A percentile compares a stretch with the other conserved stretches of the same genome.
phyloP scores from a whole-genome alignment of 2,113 vertebrate species.

The Sinocyclocheilus rhinocerous region DNA sequence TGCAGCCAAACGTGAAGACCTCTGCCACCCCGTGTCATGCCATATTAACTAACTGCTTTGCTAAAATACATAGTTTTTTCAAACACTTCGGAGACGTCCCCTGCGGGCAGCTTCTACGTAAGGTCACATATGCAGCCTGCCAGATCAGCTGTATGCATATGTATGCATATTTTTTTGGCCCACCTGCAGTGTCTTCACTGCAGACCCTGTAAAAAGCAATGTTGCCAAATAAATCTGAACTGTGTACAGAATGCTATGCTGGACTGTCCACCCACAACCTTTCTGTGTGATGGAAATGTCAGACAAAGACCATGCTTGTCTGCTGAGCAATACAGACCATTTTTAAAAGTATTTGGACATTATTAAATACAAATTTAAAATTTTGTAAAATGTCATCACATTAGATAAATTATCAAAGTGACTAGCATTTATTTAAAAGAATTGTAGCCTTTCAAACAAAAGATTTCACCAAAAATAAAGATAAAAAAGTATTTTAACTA shows the following conservation, averaged over 20 bases:
- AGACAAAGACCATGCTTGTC: neutral
- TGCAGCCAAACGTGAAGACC: neutral
- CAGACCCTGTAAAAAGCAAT: neutral
- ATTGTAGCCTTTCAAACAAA: too few relatives aligned
- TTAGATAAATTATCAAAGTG: too few relatives aligned
- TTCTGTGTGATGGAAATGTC: neutral
- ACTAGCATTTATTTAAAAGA: too few relatives aligned
- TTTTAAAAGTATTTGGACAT: neutral
- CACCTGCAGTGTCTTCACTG: neutral
- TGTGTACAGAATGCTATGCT: neutral
- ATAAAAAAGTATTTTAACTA: too few relatives aligned
- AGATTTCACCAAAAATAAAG: too few relatives aligned
- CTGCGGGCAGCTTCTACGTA: neutral
- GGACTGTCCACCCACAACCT: neutral
- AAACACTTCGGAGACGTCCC: neutral
- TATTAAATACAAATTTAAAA: too few relatives aligned
- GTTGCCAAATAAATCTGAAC: slow-evolving; percentile 18
- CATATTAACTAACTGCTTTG: slow-evolving; percentile 10
- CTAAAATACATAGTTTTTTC: neutral
- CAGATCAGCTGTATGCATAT: neutral
- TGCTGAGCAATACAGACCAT: neutral
- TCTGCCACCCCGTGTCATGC: neutral
- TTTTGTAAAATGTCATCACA: too few relatives aligned
- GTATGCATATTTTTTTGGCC: too few relatives aligned
- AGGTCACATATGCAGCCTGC: neutral